Evolutionary conservation across 2,888 invertebrate species (phyloP), one percentile per base, ranked within the genome.

Genomic region (Galerucella nymphaeae): DNA sequence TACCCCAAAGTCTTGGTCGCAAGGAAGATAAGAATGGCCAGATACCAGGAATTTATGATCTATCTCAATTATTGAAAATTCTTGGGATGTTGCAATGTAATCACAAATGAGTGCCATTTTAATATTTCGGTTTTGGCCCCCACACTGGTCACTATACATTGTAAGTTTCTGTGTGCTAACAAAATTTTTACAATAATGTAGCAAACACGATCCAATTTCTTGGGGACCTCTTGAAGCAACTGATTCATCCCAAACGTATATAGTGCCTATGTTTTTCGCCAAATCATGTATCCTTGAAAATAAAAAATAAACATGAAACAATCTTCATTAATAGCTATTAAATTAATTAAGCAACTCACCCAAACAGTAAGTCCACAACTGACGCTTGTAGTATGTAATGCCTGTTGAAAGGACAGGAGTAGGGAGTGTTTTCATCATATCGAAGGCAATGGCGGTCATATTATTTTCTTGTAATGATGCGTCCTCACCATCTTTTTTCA

Each of bases 201-300:
- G 50, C 67, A 79, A 58, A 71, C 77, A 78, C 23, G 23, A 23
- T 23, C 23, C 23, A 23, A 78, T 76, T 66, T 78, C 79, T 68
- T 78, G 75, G 30, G 79, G 75, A 14, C 79, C 78, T 71, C 78
- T 59, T 62, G 77, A 79, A 50, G 77, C 76, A 50, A 68, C 62
- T 70, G 66, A 53, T 73, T 42, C 42, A 42, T 42, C 42, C 42
- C 42, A 42, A 42, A 42, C 42, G 42, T 42, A 42, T 9, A 42
- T 42, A 42, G 42, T 42, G 42, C 42, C 42, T 42, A 42, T 42
- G 42, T 42, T 42, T 42, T 42, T 42, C 9, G 42, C 42, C 42
- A 42, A 42, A 42, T 42, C 42, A 42, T 42, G 42, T 42, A 42
- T 42, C 42, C 42, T 9, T 42, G 9, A 42, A 42, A 42, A 42